Base-by-base conservation (phyloP, 2,888 invertebrate genomes). In the Cetonia aurata region DNA sequence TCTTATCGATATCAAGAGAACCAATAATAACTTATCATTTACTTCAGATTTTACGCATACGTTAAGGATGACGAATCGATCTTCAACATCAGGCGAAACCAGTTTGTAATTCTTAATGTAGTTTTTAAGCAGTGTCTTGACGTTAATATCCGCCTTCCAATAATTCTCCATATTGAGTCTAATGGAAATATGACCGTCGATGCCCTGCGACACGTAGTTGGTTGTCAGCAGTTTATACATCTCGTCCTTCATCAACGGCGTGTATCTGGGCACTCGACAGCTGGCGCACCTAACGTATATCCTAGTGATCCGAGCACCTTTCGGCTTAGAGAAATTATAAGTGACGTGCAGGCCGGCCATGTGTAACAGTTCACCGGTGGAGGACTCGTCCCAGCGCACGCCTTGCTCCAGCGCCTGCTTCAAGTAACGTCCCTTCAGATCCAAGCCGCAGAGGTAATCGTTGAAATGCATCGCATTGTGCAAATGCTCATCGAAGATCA, bases 321-420 rank as follows among this genome's bases (percentile, higher is more conserved):
- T 81, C 0, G 88, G 87, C 73, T 87, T 86, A 0, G 83, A 83
- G 17, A 92, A 83, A 83, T 96, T 89, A 77, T 92, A 94, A 0
- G 86, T 85, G 0, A 95, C 91, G 77, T 86, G 88, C 8, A 93
- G 75, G 0, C 96, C 96, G 13, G 96, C 94, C 68, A 92, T 85
- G 85, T 96, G 96, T 1, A 96, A 85, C 79, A 95, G 96, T 73
- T 90, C 91, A 0, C 95, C 96, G 15, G 59, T 68, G 0, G 82
- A 82, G 6, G 82, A 81, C 69, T 81, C 80, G 48, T 81, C 76
- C 50, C 80, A 77, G 46, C 82, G 75, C 6, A 78, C 78, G 12
- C 81, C 81, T 37, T 79, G 76, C 74, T 84, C 83, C 19, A 84
- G 65, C 17, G 81, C 77, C 73, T 89, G 84, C 67, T 85, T 80